Conservation (phyloP, 2,113 vertebrate genomes). For the Marmota monax region DNA sequence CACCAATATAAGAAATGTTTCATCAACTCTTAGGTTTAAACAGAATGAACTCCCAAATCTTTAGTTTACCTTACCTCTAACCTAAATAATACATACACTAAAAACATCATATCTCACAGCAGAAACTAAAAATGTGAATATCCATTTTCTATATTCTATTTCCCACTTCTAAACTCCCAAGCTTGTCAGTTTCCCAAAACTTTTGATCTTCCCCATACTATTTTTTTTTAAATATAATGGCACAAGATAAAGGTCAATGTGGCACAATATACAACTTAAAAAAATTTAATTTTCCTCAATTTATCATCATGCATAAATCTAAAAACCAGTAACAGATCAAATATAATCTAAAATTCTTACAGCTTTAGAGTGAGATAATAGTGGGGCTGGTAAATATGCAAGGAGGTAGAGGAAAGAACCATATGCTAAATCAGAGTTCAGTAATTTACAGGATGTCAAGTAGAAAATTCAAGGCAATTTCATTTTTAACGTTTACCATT, state of each 20-base stretch:
- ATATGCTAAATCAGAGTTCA: background rate
- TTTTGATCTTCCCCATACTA: background rate
- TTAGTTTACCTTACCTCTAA: slow-evolving; percentile 18
- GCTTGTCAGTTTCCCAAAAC: background rate
- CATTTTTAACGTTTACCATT: background rate
- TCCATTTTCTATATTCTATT: background rate
- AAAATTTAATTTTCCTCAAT: background rate
- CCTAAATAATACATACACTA: background rate
- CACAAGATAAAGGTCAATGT: background rate
- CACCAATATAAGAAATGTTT: background rate
- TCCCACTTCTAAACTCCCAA: background rate
- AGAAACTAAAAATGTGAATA: background rate
- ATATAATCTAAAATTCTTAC: background rate
- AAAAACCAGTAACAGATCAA: background rate
- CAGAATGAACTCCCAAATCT: background rate
- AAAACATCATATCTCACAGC: background rate
- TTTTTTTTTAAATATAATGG: background rate
- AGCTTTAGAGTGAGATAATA: background rate
- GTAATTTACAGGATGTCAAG: background rate
- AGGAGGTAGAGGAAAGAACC: background rate
- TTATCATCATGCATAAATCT: background rate
- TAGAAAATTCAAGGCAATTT: background rate
- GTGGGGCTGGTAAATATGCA: background rate
- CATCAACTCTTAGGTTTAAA: background rate
- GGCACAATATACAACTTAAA: background rate